A percentile compares a stretch with the other conserved stretches of the same genome.
Conservation (phyloP, 2,888 invertebrate genomes). For the Lasioglossum calceatum region DNA sequence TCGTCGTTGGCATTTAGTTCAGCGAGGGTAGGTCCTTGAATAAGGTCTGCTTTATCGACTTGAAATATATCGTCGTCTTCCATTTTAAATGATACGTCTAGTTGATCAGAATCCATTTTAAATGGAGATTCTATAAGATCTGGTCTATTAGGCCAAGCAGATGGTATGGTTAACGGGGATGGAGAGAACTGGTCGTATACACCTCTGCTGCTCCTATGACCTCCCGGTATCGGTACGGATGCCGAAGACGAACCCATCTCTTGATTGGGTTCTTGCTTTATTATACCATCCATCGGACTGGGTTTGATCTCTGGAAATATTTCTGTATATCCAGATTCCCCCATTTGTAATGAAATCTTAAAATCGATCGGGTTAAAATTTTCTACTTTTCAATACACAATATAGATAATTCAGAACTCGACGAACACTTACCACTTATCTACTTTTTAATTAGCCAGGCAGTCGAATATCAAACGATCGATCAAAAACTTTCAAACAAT, state of each 20-base stretch:
- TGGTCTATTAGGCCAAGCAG: constrained; percentile 86
- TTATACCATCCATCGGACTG: constrained; percentile 74
- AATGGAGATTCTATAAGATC: constrained; percentile 78
- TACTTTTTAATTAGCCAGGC: background rate
- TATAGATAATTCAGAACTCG: background rate
- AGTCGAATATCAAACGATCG: constrained; percentile 6
- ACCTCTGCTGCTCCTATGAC: constrained; percentile 79
- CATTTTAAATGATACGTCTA: constrained; percentile 88
- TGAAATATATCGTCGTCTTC: constrained; percentile 96
- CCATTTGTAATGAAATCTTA: constrained; percentile 67
- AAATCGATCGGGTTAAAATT: constrained; percentile 14
- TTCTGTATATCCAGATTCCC: constrained; percentile 77
- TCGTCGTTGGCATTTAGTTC: constrained; percentile 95
- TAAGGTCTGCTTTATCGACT: constrained; percentile 94
- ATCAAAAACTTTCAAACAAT: background rate
- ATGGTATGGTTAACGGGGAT: constrained; percentile 77
- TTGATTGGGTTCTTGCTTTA: constrained; percentile 78
- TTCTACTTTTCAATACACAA: background rate
- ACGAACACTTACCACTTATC: constrained; percentile 27
- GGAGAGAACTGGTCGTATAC: constrained; percentile 82
- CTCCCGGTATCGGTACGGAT: constrained; percentile 82
- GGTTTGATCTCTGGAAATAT: constrained; percentile 72
- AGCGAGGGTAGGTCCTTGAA: constrained; percentile 93
- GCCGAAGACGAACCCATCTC: constrained; percentile 81
- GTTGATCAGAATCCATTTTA: constrained; percentile 78